Evolutionary conservation across 1,140 invertebrate genomes (phyloP).

Genomic region (Euschistus heros): DNA sequence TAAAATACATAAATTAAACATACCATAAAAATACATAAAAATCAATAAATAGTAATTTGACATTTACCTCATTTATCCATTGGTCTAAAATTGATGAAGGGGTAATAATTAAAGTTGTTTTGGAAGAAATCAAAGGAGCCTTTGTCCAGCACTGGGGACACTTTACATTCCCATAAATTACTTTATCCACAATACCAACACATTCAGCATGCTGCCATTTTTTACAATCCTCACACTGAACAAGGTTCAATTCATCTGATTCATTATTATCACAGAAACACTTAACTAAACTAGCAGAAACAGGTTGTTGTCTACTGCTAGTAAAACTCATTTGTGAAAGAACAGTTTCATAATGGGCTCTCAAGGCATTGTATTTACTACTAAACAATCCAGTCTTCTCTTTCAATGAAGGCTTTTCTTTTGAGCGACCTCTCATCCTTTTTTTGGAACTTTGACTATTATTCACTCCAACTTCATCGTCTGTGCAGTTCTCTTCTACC

Average conservation of each 20-base stretch:
- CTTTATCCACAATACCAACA: slow-evolving; percentile 41
- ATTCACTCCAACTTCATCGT: background rate
- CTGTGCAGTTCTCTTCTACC: background rate
- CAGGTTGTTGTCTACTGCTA: no score
- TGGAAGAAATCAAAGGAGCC: slow-evolving; percentile 39
- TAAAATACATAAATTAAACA: no score
- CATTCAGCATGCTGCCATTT: slow-evolving; percentile 50
- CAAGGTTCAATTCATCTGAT: slow-evolving; percentile 31
- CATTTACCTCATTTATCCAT: slow-evolving; percentile 52
- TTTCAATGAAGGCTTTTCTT: background rate
- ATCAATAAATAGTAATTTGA: no score
- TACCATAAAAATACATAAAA: no score
- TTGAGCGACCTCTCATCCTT: background rate
- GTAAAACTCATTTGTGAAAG: slow-evolving; percentile 1
- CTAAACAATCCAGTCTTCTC: background rate
- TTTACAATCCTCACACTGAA: slow-evolving; percentile 45
- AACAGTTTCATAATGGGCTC: background rate
- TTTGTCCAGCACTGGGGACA: slow-evolving; percentile 55
- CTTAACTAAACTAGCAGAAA: background rate
- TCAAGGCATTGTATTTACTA: slow-evolving; percentile 11
- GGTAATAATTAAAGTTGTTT: slow-evolving; percentile 62
- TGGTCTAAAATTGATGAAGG: slow-evolving; percentile 55
- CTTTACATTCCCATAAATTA: slow-evolving; percentile 31
- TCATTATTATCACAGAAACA: slow-evolving; percentile 11
- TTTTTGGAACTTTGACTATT: background rate